These are phyloP conservation scores for Machaerirhynchus nigripectus DNA, from an alignment of 2,113 vertebrate species.

Conservation along the genomic window DNA sequence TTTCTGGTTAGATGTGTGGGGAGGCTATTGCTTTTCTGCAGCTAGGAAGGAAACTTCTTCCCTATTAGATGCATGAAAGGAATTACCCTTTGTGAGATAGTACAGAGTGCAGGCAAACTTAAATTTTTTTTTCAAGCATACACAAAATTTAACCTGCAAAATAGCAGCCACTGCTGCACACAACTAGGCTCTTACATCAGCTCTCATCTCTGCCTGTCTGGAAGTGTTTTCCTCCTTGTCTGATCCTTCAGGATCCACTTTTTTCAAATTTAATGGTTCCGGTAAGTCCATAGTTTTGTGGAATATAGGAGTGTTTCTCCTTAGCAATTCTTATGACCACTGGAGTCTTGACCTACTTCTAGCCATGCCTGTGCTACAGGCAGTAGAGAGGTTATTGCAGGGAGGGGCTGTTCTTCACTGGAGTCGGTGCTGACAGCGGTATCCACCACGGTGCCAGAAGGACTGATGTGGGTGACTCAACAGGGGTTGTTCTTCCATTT, in stretches of 20 bases:
- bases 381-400: background rate
- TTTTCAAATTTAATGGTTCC: background rate
- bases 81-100: background rate
- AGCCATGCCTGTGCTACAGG: background rate
- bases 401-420: background rate
- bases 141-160: background rate
- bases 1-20: background rate
- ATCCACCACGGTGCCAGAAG: background rate
- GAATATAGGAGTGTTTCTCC: background rate
- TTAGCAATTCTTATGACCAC: background rate
- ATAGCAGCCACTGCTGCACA: background rate
- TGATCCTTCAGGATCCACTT: background rate
- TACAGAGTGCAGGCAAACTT: background rate
- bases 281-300: background rate
- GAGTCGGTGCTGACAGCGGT: background rate
- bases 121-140: background rate
- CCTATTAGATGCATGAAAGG: background rate
- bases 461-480: conserved; percentile 12
- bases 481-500: conserved; percentile 23
- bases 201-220: background rate
- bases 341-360: background rate
- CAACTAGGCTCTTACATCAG: background rate
- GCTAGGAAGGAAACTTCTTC: background rate
- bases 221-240: background rate
- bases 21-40: background rate